A percentile compares a stretch with the other conserved stretches of the same genome.
These are phyloP conservation scores for Octodonta nipae DNA, from an alignment of 2,888 invertebrate species.

Conservation along the genomic window DNA sequence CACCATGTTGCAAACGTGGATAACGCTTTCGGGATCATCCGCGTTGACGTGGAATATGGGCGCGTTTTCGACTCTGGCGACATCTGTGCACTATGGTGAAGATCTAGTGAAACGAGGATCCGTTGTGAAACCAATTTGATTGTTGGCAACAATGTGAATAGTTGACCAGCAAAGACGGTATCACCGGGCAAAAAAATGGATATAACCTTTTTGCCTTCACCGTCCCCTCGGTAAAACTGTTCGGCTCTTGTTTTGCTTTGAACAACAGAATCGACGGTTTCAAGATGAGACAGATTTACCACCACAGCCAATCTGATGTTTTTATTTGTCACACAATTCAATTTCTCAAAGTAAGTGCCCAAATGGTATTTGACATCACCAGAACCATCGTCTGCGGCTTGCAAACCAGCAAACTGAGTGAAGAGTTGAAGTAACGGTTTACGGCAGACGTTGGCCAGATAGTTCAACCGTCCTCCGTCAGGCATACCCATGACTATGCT, in stretches of 20 bases:
- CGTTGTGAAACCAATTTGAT: conserved; percentile 93
- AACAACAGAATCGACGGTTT: conserved; percentile 87
- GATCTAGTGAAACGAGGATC: conserved; percentile 78
- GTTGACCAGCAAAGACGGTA: conserved; percentile 93
- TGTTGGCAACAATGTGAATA: conserved; percentile 87
- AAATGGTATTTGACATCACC: conserved; percentile 88
- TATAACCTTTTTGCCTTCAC: conserved; percentile 87
- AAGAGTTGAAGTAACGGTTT: conserved; percentile 82
- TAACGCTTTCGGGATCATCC: conserved; percentile 84
- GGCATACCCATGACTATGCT: conserved; percentile 94
- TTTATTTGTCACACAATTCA: conserved; percentile 86
- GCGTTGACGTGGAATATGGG: conserved; percentile 91
- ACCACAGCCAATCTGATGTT: conserved; percentile 78
- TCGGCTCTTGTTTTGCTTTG: conserved; percentile 92
- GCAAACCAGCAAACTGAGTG: conserved; percentile 84
- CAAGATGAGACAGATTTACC: conserved; percentile 85
- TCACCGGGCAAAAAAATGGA: conserved; percentile 88
- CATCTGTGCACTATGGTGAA: conserved; percentile 85
- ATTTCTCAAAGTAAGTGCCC: conserved; percentile 77
- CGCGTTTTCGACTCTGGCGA: conserved; percentile 82
- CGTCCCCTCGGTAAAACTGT: conserved; percentile 88
- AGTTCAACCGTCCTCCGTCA: conserved; percentile 76
- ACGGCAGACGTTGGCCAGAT: conserved; percentile 81
- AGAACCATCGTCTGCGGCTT: conserved; percentile 80
- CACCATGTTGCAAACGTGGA: conserved; percentile 82